Percentiles rank a stretch among this genome's conserved stretches.
phyloP scores from a whole-genome alignment of 2,888 invertebrate genomes.

The Eupithecia centaureata region DNA sequence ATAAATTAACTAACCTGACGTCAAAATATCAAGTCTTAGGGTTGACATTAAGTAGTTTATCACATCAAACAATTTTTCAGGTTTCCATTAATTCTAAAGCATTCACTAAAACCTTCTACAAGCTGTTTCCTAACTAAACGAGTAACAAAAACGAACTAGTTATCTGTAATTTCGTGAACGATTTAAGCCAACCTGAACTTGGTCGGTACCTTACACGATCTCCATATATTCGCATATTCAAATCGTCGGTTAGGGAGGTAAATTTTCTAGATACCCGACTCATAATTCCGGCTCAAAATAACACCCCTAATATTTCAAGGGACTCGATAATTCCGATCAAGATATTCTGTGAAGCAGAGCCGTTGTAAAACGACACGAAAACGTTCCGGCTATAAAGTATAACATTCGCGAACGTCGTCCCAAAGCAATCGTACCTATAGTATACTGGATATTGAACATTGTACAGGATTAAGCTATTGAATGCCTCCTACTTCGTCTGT shows the following conservation, averaged over 20 bases:
- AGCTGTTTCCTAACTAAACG: too few relatives aligned
- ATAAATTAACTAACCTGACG: too few relatives aligned
- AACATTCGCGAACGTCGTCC: constrained; percentile 60
- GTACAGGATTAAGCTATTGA: not conserved
- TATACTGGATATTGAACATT: constrained; percentile 47
- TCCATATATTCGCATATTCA: not conserved
- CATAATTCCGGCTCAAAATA: not conserved
- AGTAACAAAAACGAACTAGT: too few relatives aligned
- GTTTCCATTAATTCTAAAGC: too few relatives aligned
- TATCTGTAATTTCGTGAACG: not conserved
- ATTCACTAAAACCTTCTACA: too few relatives aligned
- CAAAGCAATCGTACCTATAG: constrained; percentile 49
- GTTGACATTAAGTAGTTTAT: too few relatives aligned
- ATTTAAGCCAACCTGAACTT: not conserved
- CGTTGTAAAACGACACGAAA: constrained; percentile 38
- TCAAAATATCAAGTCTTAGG: too few relatives aligned
- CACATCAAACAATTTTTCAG: too few relatives aligned
- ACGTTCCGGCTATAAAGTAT: constrained; percentile 60
- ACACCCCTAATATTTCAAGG: constrained; percentile 2
- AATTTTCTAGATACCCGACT: not conserved
- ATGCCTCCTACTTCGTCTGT: not conserved
- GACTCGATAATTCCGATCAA: constrained; percentile 27
- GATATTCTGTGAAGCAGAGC: constrained; percentile 19
- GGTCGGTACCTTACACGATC: not conserved
- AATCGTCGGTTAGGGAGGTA: not conserved